Evolutionary conservation across 1,140 invertebrate genomes (phyloP).

Genomic region (Penaeus indicus): DNA sequence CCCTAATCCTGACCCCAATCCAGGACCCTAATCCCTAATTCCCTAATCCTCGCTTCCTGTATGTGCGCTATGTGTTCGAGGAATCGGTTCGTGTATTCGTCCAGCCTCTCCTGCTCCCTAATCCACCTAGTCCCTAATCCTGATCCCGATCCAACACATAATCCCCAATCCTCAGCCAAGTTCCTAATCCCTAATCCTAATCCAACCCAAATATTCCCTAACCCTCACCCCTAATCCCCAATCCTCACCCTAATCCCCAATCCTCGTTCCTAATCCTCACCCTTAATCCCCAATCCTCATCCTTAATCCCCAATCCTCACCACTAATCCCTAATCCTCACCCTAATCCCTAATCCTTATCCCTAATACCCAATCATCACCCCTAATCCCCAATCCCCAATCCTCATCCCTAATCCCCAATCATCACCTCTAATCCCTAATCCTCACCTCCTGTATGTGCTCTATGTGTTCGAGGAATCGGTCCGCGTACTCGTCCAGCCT

Average conservation of each 20-base stretch:
- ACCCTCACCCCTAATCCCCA: neutral
- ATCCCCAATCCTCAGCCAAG: neutral
- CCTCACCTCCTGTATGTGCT: constrained; percentile 89
- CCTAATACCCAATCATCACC: too few relatives aligned
- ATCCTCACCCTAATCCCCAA: neutral
- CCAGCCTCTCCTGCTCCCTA: neutral
- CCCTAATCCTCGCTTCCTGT: too few relatives aligned
- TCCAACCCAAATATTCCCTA: neutral
- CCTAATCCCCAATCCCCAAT: neutral
- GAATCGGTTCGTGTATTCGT: neutral
- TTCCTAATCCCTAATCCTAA: neutral
- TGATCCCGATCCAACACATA: neutral
- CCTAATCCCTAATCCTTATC: too few relatives aligned
- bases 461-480: constrained; percentile 90
- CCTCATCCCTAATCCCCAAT: neutral
- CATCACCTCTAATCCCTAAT: constrained; percentile 76
- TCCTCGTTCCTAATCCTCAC: neutral
- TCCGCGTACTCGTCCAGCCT: constrained; percentile 84
- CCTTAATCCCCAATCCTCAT: neutral
- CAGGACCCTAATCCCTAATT: neutral
- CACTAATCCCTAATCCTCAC: too few relatives aligned
- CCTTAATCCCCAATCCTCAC: neutral
- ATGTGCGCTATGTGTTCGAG: too few relatives aligned
- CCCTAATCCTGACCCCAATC: neutral
- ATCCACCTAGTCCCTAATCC: neutral